Evolutionary conservation across 2,113 vertebrate genomes (phyloP).

Genomic region (Setophaga coronata): DNA sequence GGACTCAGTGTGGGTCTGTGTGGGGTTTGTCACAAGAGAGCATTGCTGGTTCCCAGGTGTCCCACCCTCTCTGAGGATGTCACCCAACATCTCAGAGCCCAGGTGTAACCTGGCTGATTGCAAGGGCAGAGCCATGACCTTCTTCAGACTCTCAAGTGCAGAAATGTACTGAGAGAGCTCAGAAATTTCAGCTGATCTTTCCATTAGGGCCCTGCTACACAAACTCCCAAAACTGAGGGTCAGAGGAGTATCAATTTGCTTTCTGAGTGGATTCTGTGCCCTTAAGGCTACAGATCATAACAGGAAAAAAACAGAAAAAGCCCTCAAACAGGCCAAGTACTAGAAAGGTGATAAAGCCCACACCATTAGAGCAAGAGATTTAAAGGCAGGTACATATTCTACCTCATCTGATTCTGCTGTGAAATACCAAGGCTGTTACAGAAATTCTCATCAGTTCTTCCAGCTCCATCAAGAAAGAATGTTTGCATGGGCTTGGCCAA

Average conservation of each 20-base stretch:
- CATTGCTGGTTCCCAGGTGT: background rate
- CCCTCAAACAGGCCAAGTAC: background rate
- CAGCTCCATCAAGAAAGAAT: background rate
- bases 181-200: background rate
- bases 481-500: background rate
- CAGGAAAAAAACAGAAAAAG: background rate
- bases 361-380: background rate
- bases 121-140: background rate
- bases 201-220: background rate
- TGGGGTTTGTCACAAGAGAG: background rate
- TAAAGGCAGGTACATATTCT: background rate
- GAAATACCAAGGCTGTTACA: background rate
- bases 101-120: background rate
- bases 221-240: background rate
- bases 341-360: background rate
- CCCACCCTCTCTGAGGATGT: background rate
- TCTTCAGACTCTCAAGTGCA: background rate
- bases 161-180: background rate
- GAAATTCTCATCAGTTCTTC: background rate
- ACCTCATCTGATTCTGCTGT: background rate
- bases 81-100: background rate
- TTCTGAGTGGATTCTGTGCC: slow-evolving; percentile 13
- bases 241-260: background rate
- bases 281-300: background rate
- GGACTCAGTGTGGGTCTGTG: rapidly evolving